Evolutionary conservation across 2,113 vertebrate species (phyloP).

Genomic region (Odontophorus gujanensis): DNA sequence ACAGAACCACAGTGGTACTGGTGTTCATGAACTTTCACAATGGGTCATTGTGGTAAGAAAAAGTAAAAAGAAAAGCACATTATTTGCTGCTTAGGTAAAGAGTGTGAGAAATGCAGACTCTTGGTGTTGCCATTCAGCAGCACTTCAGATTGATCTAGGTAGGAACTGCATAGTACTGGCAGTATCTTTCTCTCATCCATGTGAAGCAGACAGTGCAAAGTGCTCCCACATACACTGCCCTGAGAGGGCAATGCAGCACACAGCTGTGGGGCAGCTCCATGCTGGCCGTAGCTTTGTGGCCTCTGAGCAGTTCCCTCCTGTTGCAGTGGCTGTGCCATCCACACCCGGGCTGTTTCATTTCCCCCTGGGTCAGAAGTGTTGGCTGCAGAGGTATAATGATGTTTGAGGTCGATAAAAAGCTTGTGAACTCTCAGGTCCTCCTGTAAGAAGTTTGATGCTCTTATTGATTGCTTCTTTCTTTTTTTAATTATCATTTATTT

Average conservation of each 20-base stretch:
- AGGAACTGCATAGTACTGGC: accelerated
- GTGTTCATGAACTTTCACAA: background rate
- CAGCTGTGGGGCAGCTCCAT: too few relatives aligned
- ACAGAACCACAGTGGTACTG: background rate
- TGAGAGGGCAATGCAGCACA: background rate
- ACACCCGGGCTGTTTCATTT: background rate
- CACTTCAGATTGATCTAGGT: background rate
- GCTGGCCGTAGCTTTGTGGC: background rate
- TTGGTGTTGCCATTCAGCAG: background rate
- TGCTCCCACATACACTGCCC: too few relatives aligned
- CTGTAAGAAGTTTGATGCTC: background rate
- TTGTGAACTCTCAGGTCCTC: background rate
- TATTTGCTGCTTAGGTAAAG: background rate
- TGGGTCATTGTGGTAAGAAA: background rate
- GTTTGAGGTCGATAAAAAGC: background rate
- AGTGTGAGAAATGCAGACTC: background rate
- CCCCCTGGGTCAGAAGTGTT: background rate
- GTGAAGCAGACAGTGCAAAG: too few relatives aligned
- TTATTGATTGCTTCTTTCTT: too few relatives aligned
- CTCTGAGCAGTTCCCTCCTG: background rate
- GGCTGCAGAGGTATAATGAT: background rate
- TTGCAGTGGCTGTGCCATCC: background rate
- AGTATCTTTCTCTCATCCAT: background rate
- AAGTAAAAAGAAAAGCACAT: background rate
- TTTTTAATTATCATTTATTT: background rate